Evolutionary conservation across 2,113 vertebrate species (phyloP).

Genomic region (Cryptotis parvus): DNA sequence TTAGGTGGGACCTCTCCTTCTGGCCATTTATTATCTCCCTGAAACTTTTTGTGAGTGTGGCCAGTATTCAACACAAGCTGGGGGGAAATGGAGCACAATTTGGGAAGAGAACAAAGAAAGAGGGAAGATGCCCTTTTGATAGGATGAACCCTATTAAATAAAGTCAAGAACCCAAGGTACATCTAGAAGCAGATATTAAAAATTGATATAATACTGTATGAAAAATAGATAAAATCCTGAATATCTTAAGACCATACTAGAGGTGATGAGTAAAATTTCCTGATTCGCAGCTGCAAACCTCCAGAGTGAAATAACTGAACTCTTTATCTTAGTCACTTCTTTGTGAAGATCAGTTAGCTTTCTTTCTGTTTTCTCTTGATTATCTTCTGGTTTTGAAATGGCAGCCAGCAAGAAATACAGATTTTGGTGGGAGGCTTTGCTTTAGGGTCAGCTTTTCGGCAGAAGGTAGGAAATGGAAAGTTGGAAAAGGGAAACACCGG

Average conservation of each 20-base stretch:
- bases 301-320: not conserved
- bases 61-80: not conserved
- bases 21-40: not conserved
- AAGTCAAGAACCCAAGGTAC: not conserved
- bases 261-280: not conserved
- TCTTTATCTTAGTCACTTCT: not conserved
- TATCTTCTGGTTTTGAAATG: not conserved
- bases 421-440: not conserved
- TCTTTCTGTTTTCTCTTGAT: not conserved
- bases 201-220: not conserved
- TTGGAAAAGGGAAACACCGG: not conserved
- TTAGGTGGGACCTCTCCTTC: not conserved
- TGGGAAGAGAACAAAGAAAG: not conserved
- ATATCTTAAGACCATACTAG: too few species aligned
- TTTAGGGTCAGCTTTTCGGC: not conserved
- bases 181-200: not conserved
- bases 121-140: not conserved
- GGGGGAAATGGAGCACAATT: not conserved
- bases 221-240: not conserved
- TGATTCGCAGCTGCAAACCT: not conserved
- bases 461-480: not conserved
- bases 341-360: not conserved
- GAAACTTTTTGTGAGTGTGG: not conserved
- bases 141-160: not conserved
- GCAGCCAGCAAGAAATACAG: not conserved